These are phyloP conservation scores for Hirudinaria manillensis DNA, from an alignment of 2,888 invertebrate genomes.

Conservation along the genomic window DNA sequence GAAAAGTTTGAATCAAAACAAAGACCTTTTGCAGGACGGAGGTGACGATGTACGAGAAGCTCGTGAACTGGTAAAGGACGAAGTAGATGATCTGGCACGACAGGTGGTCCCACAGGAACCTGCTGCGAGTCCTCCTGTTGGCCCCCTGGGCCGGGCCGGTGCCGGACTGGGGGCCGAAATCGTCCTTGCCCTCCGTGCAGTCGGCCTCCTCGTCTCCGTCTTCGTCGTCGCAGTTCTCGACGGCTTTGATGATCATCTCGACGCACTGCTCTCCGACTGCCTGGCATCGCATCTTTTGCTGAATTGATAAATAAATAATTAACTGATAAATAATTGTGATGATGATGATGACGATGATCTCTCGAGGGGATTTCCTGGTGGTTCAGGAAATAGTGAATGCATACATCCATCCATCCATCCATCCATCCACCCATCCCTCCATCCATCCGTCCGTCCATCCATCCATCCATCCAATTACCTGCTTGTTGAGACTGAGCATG, in stretches of 20 bases:
- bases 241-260: conserved; percentile 79
- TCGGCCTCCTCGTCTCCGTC: conserved; percentile 41
- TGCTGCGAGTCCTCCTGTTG: conserved; percentile 8
- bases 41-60: conserved; percentile 84
- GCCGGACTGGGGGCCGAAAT: not conserved
- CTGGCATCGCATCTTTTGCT: conserved; percentile 76
- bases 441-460: not conserved
- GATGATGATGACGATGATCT: not conserved
- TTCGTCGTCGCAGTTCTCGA: conserved; percentile 75
- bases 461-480: conserved; percentile 57
- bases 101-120: conserved; percentile 73
- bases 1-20: not conserved
- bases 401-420: not conserved
- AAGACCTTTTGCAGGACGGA: conserved; percentile 74
- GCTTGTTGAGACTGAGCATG: conserved; percentile 87
- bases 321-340: not conserved
- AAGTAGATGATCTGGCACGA: conserved; percentile 90
- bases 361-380: too few species aligned
- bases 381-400: not conserved
- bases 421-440: not conserved
- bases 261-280: conserved; percentile 87
- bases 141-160: not conserved
- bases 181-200: not conserved
- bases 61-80: conserved; percentile 85
- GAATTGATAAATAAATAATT: conserved; percentile 29